A percentile compares a stretch with the other conserved stretches of the same genome.
phyloP scores from a whole-genome alignment of 2,888 invertebrate genomes.

The Machimus atricapillus region DNA sequence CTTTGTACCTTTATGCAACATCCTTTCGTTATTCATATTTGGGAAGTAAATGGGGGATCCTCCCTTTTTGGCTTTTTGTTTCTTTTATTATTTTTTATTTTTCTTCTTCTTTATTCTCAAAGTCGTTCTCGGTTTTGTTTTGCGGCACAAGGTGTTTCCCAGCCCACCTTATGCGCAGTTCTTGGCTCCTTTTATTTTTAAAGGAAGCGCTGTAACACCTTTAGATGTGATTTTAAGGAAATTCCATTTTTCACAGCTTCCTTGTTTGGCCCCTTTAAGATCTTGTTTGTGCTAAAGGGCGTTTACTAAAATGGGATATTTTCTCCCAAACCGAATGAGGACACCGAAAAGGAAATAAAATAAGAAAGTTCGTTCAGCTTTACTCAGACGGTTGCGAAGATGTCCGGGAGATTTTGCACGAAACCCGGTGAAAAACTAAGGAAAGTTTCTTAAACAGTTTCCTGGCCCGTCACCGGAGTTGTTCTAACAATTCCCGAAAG shows the following conservation, averaged over 20 bases:
- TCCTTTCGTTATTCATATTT: not conserved
- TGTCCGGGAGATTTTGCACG: not conserved
- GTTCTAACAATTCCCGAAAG: not conserved
- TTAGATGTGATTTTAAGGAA: not conserved
- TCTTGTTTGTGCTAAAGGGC: not conserved
- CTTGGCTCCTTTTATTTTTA: not conserved
- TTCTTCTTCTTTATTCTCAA: not conserved
- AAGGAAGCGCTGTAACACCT: not conserved
- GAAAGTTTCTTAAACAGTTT: not conserved
- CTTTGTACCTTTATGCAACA: not conserved
- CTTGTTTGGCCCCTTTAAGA: not conserved
- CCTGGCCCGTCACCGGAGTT: not conserved
- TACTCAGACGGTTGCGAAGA: not conserved
- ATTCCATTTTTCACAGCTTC: not conserved
- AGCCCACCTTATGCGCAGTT: not conserved
- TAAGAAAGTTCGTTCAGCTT: not conserved
- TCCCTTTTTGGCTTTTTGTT: not conserved
- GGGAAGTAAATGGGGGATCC: not conserved
- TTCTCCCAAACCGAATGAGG: not conserved
- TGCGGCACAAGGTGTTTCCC: not conserved
- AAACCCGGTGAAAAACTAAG: not conserved
- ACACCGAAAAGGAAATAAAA: not conserved
- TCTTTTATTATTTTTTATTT: not conserved
- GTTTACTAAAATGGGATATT: not conserved
- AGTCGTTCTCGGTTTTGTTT: not conserved